Percentiles rank a stretch among this genome's conserved stretches.
phyloP scores from a whole-genome alignment of 2,888 invertebrate genomes.

The Apantesis nais region DNA sequence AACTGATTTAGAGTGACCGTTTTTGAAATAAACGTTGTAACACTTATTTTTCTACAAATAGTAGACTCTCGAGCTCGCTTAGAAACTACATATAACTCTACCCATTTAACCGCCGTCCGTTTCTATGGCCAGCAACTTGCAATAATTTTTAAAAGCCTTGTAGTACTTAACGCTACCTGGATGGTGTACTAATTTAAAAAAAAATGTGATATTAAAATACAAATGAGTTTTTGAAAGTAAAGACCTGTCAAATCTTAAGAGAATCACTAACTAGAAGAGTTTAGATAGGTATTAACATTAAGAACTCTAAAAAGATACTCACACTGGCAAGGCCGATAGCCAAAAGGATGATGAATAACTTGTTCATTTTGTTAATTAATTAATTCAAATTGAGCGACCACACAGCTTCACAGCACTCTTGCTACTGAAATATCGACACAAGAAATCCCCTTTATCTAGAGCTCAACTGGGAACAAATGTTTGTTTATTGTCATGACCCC shows the following conservation, averaged over 20 bases:
- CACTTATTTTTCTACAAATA: not conserved
- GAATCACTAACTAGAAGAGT: not conserved
- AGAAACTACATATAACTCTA: not conserved
- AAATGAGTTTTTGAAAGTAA: not conserved
- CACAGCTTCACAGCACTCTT: slow-evolving; percentile 36
- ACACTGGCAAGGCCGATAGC: slow-evolving; percentile 71
- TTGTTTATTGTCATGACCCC: slow-evolving; percentile 59
- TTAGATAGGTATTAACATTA: not conserved
- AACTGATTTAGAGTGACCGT: too few relatives aligned
- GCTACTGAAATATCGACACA: slow-evolving; percentile 48
- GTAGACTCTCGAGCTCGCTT: not conserved
- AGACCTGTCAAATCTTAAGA: not conserved
- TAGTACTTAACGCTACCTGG: too few relatives aligned
- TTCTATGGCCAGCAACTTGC: not conserved
- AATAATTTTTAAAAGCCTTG: not conserved
- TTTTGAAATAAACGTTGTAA: not conserved
- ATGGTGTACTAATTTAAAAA: too few relatives aligned
- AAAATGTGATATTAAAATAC: not conserved
- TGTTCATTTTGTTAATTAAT: slow-evolving; percentile 63
- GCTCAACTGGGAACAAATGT: slow-evolving; percentile 31
- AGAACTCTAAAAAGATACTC: slow-evolving; percentile 45
- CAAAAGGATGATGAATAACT: slow-evolving; percentile 63
- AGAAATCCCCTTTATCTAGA: slow-evolving; percentile 51
- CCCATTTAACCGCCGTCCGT: not conserved
- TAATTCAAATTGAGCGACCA: slow-evolving; percentile 45